These are phyloP conservation scores for Erebia aethiops DNA, from an alignment of 2,888 invertebrate species.

Conservation along the genomic window DNA sequence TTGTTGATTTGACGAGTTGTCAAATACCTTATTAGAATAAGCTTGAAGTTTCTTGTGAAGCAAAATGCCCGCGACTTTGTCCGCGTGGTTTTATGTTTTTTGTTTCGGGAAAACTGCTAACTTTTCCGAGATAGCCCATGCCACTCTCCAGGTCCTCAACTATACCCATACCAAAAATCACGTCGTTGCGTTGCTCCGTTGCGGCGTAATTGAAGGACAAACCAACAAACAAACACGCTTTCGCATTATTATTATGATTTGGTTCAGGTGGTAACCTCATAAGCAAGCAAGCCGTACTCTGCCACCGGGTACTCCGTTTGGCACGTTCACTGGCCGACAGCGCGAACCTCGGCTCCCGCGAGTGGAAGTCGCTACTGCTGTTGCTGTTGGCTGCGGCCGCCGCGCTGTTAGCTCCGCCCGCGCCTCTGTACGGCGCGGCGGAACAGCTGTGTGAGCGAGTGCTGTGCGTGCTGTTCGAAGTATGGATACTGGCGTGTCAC, in stretches of 20 bases:
- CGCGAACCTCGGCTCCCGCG: slow-evolving; percentile 88
- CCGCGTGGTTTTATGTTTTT: too few species aligned
- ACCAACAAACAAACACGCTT: too few species aligned
- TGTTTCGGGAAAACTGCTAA: too few species aligned
- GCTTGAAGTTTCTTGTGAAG: too few species aligned
- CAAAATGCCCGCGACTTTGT: too few species aligned
- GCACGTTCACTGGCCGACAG: slow-evolving; percentile 86
- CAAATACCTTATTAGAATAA: too few species aligned
- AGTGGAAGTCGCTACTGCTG: slow-evolving; percentile 95
- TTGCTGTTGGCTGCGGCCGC: slow-evolving; percentile 93
- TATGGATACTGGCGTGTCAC: slow-evolving; percentile 84
- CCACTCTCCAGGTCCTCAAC: too few species aligned
- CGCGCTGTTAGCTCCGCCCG: slow-evolving; percentile 94
- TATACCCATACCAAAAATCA: too few species aligned
- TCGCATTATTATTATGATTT: slow-evolving; percentile 13
- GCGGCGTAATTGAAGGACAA: too few species aligned
- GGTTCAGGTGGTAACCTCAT: slow-evolving; percentile 91
- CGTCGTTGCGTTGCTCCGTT: too few species aligned
- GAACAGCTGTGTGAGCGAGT: slow-evolving; percentile 97
- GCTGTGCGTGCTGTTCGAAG: slow-evolving; percentile 95
- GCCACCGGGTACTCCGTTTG: slow-evolving; percentile 94
- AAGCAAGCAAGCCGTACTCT: slow-evolving; percentile 95
- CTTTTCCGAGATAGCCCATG: too few species aligned
- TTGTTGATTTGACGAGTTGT: too few species aligned
- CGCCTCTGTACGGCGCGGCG: slow-evolving; percentile 96